Conservation (phyloP, 2,113 vertebrate genomes). For the Phrynosoma platyrhinos region DNA sequence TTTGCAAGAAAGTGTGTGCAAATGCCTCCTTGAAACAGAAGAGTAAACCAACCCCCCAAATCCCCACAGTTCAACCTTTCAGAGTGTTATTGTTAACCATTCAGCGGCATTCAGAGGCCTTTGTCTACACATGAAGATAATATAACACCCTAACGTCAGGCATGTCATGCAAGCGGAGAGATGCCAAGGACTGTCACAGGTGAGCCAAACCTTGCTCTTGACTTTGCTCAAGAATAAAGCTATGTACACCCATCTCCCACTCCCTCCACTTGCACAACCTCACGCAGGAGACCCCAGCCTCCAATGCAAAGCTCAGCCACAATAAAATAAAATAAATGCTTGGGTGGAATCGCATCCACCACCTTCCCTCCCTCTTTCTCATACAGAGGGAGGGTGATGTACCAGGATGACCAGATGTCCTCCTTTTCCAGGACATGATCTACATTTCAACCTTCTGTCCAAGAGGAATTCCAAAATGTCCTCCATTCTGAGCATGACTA, state of each 20-base stretch:
- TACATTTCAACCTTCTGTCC: too few relatives aligned
- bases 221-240: constrained; percentile 26
- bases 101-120: constrained; percentile 40
- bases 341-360: too few relatives aligned
- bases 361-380: too few relatives aligned
- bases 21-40: constrained; percentile 7
- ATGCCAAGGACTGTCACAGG: constrained; percentile 37
- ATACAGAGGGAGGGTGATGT: too few relatives aligned
- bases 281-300: not conserved
- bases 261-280: not conserved
- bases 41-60: not conserved
- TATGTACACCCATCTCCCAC: too few relatives aligned
- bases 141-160: not conserved
- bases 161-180: not conserved
- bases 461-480: too few relatives aligned
- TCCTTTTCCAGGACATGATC: too few relatives aligned
- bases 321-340: too few relatives aligned
- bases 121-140: constrained; percentile 46
- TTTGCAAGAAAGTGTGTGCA: constrained; percentile 8
- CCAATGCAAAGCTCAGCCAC: too few relatives aligned
- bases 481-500: too few relatives aligned
- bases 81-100: constrained; percentile 45
- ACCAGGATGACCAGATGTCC: too few relatives aligned
- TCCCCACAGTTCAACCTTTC: constrained; percentile 20
- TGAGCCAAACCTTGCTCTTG: not conserved